Evolutionary conservation across 2,797 vertebrate species (phyloP).

Genomic region (Peromyscus eremicus): DNA sequence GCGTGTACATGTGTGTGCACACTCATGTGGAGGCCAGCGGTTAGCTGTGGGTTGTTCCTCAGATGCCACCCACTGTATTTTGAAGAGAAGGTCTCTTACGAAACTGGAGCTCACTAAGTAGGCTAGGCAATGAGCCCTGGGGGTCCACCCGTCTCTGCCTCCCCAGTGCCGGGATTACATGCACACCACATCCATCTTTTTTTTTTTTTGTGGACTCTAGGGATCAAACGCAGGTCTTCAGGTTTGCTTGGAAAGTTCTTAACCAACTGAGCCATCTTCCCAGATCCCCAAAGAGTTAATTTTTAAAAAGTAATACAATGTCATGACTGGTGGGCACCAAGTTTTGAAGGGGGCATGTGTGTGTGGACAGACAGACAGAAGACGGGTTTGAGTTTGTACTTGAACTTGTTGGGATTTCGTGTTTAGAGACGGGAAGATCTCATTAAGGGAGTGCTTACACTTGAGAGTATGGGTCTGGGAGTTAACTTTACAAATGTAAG

Average conservation of each 20-base stretch:
- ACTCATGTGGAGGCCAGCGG: not conserved
- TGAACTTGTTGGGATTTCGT: not conserved
- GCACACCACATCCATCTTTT: not conserved
- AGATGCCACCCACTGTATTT: not conserved
- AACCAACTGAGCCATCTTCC: not conserved
- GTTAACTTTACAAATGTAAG: conserved; percentile 77
- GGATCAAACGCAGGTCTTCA: not conserved
- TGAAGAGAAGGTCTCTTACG: not conserved
- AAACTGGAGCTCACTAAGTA: not conserved
- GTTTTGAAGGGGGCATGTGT: not conserved
- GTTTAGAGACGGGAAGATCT: not conserved
- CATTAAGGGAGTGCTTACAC: conserved; percentile 36
- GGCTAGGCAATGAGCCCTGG: not conserved
- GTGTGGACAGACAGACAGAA: not conserved
- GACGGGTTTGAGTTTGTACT: not conserved
- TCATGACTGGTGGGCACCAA: not conserved
- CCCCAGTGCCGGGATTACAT: not conserved
- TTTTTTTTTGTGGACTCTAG: not conserved
- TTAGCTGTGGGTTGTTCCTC: not conserved
- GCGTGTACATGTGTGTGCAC: not conserved
- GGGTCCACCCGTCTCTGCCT: not conserved
- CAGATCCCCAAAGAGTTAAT: not conserved
- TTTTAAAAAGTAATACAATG: not conserved
- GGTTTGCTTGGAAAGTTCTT: not conserved
- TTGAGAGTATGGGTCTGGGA: conserved; percentile 53